Conservation (phyloP, 2,888 invertebrate genomes). For the Drosophila diplacantha region DNA sequence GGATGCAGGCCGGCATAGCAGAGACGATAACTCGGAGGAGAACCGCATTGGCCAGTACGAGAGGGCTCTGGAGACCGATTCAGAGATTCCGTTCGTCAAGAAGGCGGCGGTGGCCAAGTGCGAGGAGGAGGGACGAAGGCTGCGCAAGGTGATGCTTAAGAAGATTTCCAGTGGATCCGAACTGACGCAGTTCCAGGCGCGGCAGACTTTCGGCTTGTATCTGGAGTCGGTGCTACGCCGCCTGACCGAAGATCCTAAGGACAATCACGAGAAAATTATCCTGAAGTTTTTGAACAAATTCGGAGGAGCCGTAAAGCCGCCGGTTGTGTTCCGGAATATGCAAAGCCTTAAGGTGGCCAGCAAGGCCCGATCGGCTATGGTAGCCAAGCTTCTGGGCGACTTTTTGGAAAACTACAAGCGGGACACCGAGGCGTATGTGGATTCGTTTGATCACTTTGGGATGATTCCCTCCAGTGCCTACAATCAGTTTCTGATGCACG, state of each 20-base stretch:
- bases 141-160: conserved; percentile 76
- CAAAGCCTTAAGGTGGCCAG: conserved; percentile 82
- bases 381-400: conserved; percentile 89
- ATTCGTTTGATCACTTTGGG: conserved; percentile 83
- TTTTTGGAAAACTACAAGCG: conserved; percentile 90
- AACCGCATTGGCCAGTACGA: conserved; percentile 80
- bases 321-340: conserved; percentile 81
- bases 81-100: conserved; percentile 69
- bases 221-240: conserved; percentile 86
- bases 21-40: conserved; percentile 66
- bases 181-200: conserved; percentile 83
- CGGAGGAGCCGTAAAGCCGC: conserved; percentile 84
- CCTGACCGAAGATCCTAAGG: conserved; percentile 78
- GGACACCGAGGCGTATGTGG: conserved; percentile 88
- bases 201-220: conserved; percentile 88
- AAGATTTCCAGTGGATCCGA: conserved; percentile 82
- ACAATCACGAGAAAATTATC: conserved; percentile 80
- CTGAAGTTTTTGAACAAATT: conserved; percentile 87
- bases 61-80: conserved; percentile 70
- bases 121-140: conserved; percentile 72
- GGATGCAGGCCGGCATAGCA: conserved; percentile 51
- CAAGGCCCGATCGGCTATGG: conserved; percentile 89
- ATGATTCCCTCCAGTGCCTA: conserved; percentile 80
- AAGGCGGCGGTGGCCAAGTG: conserved; percentile 76
- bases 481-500: conserved; percentile 81